Evolutionary conservation across 2,113 vertebrate genomes (phyloP).

Genomic region (Cercocebus atys): DNA sequence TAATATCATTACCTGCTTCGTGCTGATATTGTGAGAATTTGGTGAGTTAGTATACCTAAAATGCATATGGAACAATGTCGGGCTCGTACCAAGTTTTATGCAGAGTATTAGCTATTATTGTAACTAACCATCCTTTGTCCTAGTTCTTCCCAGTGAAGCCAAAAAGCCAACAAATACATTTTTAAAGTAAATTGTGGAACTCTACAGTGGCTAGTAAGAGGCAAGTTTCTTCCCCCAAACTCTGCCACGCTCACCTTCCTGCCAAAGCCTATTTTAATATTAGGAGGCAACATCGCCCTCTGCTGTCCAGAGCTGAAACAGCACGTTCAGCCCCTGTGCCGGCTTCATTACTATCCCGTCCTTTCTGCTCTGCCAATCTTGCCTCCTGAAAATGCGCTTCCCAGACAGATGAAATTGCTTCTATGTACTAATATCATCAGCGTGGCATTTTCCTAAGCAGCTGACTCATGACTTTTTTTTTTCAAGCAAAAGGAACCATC

Average conservation of each 20-base stretch:
- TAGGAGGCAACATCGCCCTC: slow-evolving; percentile 62
- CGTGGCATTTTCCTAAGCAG: slow-evolving; percentile 77
- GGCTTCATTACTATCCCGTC: slow-evolving; percentile 58
- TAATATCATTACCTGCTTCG: not conserved
- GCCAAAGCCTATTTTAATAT: not conserved
- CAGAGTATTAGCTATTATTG: not conserved
- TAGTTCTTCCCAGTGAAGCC: not conserved
- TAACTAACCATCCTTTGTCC: not conserved
- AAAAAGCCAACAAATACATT: not conserved
- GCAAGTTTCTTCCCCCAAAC: not conserved
- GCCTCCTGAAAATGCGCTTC: slow-evolving; percentile 78
- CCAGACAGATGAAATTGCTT: slow-evolving; percentile 75
- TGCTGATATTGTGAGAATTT: not conserved
- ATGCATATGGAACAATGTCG: not conserved
- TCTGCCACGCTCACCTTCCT: not conserved
- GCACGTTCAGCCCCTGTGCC: not conserved
- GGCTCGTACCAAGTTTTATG: not conserved
- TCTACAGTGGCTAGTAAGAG: not conserved
- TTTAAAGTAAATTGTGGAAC: not conserved
- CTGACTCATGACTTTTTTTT: slow-evolving; percentile 80
- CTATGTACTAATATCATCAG: slow-evolving; percentile 74
- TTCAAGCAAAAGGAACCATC: slow-evolving; percentile 64
- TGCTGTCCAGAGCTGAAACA: slow-evolving; percentile 50
- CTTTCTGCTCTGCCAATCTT: slow-evolving; percentile 72
- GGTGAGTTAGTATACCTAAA: not conserved